Evolutionary conservation across 2,888 invertebrate genomes (phyloP).

Genomic region (Metacarcinus magister): DNA sequence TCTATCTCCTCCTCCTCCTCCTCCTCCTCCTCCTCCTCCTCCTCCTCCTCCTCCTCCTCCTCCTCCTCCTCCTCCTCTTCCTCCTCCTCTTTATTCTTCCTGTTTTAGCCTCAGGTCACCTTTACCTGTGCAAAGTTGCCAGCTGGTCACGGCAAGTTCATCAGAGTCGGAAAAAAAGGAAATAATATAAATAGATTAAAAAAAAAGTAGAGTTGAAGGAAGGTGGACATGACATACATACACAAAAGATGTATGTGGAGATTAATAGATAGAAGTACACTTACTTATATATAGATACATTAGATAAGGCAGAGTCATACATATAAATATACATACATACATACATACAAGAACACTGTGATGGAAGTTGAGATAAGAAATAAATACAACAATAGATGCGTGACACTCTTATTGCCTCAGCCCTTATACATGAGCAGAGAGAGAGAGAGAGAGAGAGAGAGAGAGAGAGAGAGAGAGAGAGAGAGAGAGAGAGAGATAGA

Average conservation of each 20-base stretch:
- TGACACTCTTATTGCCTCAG: neutral
- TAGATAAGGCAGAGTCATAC: neutral
- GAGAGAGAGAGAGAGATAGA: slow-evolving; percentile 51
- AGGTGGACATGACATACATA: neutral
- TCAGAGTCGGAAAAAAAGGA: neutral
- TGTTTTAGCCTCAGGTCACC: slow-evolving; percentile 6
- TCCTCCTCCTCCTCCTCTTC: neutral
- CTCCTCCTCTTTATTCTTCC: neutral
- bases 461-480: slow-evolving; percentile 26
- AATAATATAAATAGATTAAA: neutral
- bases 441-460: slow-evolving; percentile 13
- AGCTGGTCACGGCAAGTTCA: neutral
- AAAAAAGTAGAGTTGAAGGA: neutral
- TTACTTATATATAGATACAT: neutral
- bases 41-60: neutral
- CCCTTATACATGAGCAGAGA: neutral
- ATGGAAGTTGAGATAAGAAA: neutral
- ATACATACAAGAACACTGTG: neutral
- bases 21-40: neutral
- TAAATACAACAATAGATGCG: neutral
- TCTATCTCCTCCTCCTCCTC: neutral
- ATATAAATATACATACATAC: neutral
- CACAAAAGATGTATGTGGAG: neutral
- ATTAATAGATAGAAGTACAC: neutral
- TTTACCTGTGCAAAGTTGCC: neutral